phyloP scores from a whole-genome alignment of 2,888 invertebrate genomes.

The Chloromyia formosa region DNA sequence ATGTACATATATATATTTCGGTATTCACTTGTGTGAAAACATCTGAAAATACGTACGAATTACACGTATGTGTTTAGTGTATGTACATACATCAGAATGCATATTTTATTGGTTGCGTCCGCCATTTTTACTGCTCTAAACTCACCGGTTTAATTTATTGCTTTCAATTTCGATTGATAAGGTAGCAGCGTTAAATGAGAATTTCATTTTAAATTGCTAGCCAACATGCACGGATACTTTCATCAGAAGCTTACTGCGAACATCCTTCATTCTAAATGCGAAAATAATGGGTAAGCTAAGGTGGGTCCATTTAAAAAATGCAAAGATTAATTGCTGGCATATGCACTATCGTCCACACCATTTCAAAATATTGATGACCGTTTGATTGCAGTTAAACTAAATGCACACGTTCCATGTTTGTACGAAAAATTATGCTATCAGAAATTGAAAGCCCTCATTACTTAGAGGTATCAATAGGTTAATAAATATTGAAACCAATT shows the following conservation, averaged over 20 bases:
- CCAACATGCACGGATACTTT: not conserved
- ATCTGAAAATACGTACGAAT: not conserved
- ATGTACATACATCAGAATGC: slow-evolving; percentile 15
- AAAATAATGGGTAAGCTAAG: not conserved
- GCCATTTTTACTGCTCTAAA: slow-evolving; percentile 33
- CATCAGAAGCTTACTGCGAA: not conserved
- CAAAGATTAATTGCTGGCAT: too few relatives aligned
- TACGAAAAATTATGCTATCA: too few relatives aligned
- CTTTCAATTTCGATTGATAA: slow-evolving; percentile 39
- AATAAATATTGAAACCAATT: too few relatives aligned
- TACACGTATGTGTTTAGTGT: not conserved
- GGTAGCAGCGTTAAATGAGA: slow-evolving; percentile 21
- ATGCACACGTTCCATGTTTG: not conserved
- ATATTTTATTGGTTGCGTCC: slow-evolving; percentile 26
- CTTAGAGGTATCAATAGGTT: too few relatives aligned
- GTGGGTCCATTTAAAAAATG: slow-evolving; percentile 2
- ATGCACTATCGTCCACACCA: too few relatives aligned
- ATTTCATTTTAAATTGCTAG: slow-evolving; percentile 25
- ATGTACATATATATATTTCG: too few relatives aligned
- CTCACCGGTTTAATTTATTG: slow-evolving; percentile 29
- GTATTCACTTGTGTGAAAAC: too few relatives aligned
- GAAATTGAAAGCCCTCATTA: too few relatives aligned
- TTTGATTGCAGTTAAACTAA: not conserved
- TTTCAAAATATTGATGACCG: too few relatives aligned
- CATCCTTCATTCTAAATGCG: not conserved